Base-by-base conservation (phyloP, 2,113 vertebrate genomes). In the Piprites chloris region DNA sequence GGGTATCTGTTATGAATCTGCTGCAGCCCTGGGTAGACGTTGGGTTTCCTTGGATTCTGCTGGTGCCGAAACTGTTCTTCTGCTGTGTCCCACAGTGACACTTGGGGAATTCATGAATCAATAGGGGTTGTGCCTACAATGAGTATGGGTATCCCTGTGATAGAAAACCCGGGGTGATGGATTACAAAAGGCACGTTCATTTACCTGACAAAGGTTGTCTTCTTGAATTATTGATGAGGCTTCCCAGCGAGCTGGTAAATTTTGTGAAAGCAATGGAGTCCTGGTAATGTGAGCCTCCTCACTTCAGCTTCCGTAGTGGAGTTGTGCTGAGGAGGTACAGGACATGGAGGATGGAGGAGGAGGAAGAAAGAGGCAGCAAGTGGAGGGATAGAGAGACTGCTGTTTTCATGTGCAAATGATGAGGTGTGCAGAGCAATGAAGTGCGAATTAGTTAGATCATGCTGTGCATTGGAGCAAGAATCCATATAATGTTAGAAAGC, bases 201-300 rank as follows among this genome's bases (percentile, higher is more conserved):
- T 96, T 97, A 92, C 94, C 88, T 95, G 94, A 88, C 76, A 47
- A 53, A 90, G 55, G 81, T 89, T 96, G 96, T 95, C 75, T 91
- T 62, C 72, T 68, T 96, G 89, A 95, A 96, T 96, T 94, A 96
- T 97, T 96, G 79, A 96, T 96, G 72, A 89, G 56, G 55, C 59
- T 93, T 88, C 86, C 37, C 80, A 53, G 93, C 85, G n/a, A 12
- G 49, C 83, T 95, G 65, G 94, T 94, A 94, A 93, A 95, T 93
- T 97, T 94, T 94, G 94, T 96, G 92, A 73, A 92, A 94, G 90
- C 74, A 49, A 50, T 73, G 71, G 76, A 90, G 80, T 87, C 85
- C 65, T 80, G 71, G 96, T 94, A 95, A 93, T 12, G 28, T 92
- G 96, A 94, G 73, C 71, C 79, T 90, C 86, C 80, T 93, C 73